Percentiles rank a stretch among this genome's conserved stretches.
Evolutionary conservation across 1,140 invertebrate species (phyloP).

Genomic region (Muscidifurax raptorellus): DNA sequence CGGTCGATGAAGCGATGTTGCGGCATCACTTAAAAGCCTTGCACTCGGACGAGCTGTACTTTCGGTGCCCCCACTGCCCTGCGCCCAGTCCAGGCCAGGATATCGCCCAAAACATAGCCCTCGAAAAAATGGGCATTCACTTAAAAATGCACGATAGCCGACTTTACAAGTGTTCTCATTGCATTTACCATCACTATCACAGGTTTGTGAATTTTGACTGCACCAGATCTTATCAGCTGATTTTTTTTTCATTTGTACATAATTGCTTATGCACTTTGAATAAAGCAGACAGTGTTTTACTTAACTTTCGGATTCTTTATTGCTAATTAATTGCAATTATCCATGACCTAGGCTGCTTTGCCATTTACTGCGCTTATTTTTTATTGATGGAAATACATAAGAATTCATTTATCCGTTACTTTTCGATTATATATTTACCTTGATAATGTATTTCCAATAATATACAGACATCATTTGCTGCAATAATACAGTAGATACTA

Average conservation of each 20-base stretch:
- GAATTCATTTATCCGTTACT: neutral
- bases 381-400: neutral
- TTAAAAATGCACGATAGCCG: constrained; percentile 84
- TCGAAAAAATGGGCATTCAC: constrained; percentile 81
- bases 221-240: constrained; percentile 4
- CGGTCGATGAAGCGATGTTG: constrained; percentile 83
- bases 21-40: constrained; percentile 83
- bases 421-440: neutral
- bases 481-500: too few species aligned
- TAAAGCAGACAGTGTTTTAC: neutral
- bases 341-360: neutral
- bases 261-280: neutral
- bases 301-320: neutral
- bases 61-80: constrained; percentile 84
- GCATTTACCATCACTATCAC: constrained; percentile 80
- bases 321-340: neutral
- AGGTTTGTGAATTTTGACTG: constrained; percentile 65
- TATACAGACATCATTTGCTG: neutral
- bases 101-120: constrained; percentile 67
- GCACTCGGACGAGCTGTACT: constrained; percentile 79
- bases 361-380: neutral
- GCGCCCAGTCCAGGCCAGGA: constrained; percentile 50
- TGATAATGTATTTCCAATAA: neutral
- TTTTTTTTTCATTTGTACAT: constrained; percentile 16
- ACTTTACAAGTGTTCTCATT: constrained; percentile 83